Conservation (phyloP, 2,888 invertebrate species). For the Drosophila gaucha region DNA sequence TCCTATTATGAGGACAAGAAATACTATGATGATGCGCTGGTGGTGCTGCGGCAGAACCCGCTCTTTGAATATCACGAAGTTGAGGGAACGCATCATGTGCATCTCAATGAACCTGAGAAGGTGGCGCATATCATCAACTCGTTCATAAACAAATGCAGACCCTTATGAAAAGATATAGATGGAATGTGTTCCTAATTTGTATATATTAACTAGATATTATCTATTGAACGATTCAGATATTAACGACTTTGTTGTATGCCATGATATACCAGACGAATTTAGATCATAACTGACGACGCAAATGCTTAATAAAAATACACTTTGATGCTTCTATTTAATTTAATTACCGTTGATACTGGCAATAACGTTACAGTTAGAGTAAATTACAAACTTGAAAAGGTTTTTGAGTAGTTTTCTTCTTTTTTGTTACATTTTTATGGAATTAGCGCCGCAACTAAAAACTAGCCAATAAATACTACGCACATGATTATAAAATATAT, state of each 20-base stretch:
- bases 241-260: not conserved
- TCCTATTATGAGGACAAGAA: slow-evolving; percentile 86
- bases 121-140: slow-evolving; percentile 86
- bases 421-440: slow-evolving; percentile 39
- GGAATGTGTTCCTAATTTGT: slow-evolving; percentile 6
- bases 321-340: slow-evolving; percentile 61
- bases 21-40: slow-evolving; percentile 86
- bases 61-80: slow-evolving; percentile 87
- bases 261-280: slow-evolving; percentile 26
- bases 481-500: slow-evolving; percentile 18
- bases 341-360: slow-evolving; percentile 67
- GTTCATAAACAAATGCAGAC: slow-evolving; percentile 86
- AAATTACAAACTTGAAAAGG: slow-evolving; percentile 62
- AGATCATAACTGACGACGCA: slow-evolving; percentile 11
- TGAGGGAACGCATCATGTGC: slow-evolving; percentile 90
- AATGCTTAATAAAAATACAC: slow-evolving; percentile 19
- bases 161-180: slow-evolving; percentile 67
- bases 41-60: slow-evolving; percentile 86
- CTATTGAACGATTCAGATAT: not conserved
- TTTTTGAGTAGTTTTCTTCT: slow-evolving; percentile 21
- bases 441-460: slow-evolving; percentile 60
- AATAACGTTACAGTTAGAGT: slow-evolving; percentile 71
- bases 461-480: slow-evolving; percentile 57
- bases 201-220: slow-evolving; percentile 26
- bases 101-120: slow-evolving; percentile 88